Evolutionary conservation across 2,113 vertebrate genomes (phyloP), one percentile per base, ranked within the genome.

Genomic region (Hyaena hyaena): DNA sequence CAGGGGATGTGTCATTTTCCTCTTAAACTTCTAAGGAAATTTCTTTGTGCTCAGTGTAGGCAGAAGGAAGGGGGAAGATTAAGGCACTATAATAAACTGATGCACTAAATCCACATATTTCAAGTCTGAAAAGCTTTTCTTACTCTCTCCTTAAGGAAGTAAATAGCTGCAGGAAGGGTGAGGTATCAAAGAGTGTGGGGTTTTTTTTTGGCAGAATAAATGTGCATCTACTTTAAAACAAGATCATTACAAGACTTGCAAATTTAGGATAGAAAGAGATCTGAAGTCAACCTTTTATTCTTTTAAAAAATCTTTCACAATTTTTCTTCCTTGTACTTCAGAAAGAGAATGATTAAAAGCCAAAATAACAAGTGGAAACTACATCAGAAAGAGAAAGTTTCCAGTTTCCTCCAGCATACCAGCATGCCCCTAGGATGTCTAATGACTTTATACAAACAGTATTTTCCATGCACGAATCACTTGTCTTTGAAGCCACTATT

Each of bases 1-100:
- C 74, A 53, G 74, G 89, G 82, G 90, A 97, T 83, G 73, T 86
- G 93, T 93, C 8, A 66, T 95, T 96, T 97, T 96, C 87, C 74
- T 96, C 88, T 48, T 96, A 82, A 97, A 95, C 83, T 89, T 84
- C 82, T 90, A 86, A 48, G 82, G 77, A 65, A 48, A 83, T 85
- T 87, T 97, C 69, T 95, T 93, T 96, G 33, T 69, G 21, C n/a
- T 96, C 63, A 80, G 85, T 74, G 24, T 10, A 84, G 68, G 31
- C 23, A 92, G 68, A 96, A 97, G 39, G 50, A 88, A 66, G 6
- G 39, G 12, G n/a, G 26, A 9, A 84, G 61, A 93, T 96, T 96
- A 95, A 76, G 21, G 19, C 69, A 69, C 10, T 95, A 77, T 80
- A 76, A 89, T 93, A 96, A 95, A 74, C 93, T 3, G 4, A 88